Percentiles rank a stretch among this genome's conserved stretches.
Evolutionary conservation across 2,888 invertebrate genomes (phyloP).

Genomic region (Cosmia pyralina): DNA sequence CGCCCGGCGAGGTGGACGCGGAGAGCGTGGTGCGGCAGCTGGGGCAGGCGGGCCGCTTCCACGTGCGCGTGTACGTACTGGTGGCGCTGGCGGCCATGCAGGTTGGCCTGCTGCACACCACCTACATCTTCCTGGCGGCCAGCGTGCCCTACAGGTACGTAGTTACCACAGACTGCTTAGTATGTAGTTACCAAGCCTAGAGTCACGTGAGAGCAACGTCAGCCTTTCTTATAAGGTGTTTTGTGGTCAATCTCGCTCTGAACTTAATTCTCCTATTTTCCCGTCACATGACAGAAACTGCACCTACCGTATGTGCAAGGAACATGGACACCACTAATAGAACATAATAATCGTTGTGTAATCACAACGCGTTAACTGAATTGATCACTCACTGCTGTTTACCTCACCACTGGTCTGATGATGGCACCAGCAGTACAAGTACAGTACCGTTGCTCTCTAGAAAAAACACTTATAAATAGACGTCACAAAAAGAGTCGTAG

Average conservation of each 20-base stretch:
- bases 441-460: neutral
- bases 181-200: neutral
- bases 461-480: neutral
- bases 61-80: conserved; percentile 74
- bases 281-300: neutral
- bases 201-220: neutral
- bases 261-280: neutral
- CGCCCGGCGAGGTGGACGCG: conserved; percentile 69
- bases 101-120: conserved; percentile 89
- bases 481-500: neutral
- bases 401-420: neutral
- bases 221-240: neutral
- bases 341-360: neutral
- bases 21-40: conserved; percentile 72
- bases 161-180: too few relatives aligned
- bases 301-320: neutral
- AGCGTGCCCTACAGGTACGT: conserved; percentile 89
- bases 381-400: too few relatives aligned
- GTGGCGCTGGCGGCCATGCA: conserved; percentile 86
- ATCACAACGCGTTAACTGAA: neutral
- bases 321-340: neutral
- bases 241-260: neutral
- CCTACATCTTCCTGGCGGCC: conserved; percentile 90
- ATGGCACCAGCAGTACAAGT: neutral
- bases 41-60: conserved; percentile 82